These are phyloP conservation scores for Holocentrus rufus DNA, from an alignment of 2,797 vertebrate genomes.

Conservation along the genomic window DNA sequence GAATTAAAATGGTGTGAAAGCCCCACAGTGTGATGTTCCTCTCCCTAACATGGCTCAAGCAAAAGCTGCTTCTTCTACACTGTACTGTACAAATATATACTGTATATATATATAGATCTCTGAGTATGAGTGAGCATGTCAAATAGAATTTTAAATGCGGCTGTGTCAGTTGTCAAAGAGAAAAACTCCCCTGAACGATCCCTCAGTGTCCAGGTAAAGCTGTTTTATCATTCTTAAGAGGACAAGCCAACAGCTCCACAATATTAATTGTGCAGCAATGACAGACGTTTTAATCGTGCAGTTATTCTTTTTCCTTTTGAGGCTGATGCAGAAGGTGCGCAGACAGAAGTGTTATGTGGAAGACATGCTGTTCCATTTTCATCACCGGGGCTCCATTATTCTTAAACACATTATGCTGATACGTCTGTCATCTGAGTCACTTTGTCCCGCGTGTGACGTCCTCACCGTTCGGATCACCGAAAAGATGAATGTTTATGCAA, in stretches of 20 bases:
- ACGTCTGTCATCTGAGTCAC: conserved; percentile 1
- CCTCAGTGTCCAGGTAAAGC: conserved; percentile 5
- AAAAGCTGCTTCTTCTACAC: not conserved
- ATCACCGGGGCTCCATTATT: not conserved
- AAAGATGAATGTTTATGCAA: conserved; percentile 12
- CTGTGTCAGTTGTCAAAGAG: conserved; percentile 1
- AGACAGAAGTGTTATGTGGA: conserved; percentile 13
- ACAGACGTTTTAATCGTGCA: conserved; percentile 16
- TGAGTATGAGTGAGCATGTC: not conserved
- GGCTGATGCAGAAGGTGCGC: conserved; percentile 3
- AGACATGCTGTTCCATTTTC: conserved; percentile 13
- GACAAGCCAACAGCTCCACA: not conserved
- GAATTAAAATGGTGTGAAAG: not conserved
- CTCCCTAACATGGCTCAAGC: not conserved
- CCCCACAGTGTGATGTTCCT: not conserved
- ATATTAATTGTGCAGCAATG: conserved; percentile 3
- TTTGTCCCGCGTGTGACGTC: not conserved
- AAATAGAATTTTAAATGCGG: not conserved
- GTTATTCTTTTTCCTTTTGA: not conserved
- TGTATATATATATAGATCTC: not conserved
- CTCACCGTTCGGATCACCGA: conserved; percentile 19
- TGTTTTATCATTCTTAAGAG: conserved; percentile 1
- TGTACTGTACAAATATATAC: not conserved
- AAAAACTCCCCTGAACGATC: not conserved
- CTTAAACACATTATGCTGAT: not conserved